Conservation (phyloP, 2,888 invertebrate genomes). For the Lampropteryx suffumata region DNA sequence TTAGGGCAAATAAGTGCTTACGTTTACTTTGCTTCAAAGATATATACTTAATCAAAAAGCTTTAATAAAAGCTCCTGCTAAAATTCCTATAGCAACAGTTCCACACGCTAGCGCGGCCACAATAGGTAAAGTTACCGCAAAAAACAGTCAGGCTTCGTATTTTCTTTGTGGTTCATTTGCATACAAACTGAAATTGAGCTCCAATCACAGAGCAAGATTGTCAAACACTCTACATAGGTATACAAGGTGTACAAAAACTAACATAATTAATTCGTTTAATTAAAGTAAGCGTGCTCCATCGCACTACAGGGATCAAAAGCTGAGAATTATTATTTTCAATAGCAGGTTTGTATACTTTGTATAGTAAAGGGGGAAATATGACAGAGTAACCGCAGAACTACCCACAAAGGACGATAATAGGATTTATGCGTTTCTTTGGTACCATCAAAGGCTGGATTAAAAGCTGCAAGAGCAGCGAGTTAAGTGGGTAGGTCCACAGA, state of each 20-base stretch:
- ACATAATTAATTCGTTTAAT: no score
- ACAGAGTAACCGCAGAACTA: conserved; percentile 20
- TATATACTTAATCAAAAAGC: no score
- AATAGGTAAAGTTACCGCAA: conserved; percentile 10
- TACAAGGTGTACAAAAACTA: no score
- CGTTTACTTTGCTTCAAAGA: no score
- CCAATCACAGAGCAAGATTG: conserved; percentile 19
- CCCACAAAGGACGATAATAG: conserved; percentile 26
- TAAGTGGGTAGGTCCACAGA: conserved; percentile 9
- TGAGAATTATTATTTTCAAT: no score
- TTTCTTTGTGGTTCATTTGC: conserved; percentile 30
- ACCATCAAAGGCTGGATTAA: conserved; percentile 30
- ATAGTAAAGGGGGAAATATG: not conserved
- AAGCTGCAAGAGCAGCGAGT: conserved; percentile 14
- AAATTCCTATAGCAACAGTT: conserved; percentile 17
- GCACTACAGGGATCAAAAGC: no score
- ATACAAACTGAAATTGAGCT: conserved; percentile 26
- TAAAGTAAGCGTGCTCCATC: no score
- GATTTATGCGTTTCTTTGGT: conserved; percentile 35
- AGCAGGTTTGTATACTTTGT: no score
- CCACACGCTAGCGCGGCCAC: not conserved
- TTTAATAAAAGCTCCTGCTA: not conserved
- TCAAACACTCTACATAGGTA: no score
- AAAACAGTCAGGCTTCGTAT: conserved; percentile 24
- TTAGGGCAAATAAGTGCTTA: no score